phyloP scores from a whole-genome alignment of 2,888 invertebrate species.

The Tribolium freemani region DNA sequence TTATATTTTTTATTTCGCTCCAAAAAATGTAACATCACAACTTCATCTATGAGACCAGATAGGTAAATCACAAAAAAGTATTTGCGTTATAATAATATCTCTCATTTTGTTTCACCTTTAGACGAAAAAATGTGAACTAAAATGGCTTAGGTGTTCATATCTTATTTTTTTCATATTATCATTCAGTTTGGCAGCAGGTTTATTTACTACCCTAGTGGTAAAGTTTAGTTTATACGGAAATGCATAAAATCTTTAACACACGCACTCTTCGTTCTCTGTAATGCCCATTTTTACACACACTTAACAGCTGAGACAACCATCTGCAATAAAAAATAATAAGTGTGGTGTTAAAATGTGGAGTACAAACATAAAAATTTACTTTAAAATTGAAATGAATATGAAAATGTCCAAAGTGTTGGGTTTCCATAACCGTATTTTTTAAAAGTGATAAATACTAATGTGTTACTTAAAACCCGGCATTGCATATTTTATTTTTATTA shows the following conservation, averaged over 20 bases:
- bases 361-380: background rate
- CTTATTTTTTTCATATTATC: background rate
- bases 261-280: background rate
- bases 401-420: background rate
- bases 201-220: background rate
- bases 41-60: too few species aligned
- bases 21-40: too few species aligned
- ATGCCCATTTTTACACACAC: background rate
- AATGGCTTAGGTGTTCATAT: too few species aligned
- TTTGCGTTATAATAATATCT: too few species aligned
- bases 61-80: too few species aligned
- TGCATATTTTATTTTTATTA: constrained; percentile 8
- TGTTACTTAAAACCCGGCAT: background rate
- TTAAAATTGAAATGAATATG: background rate
- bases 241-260: background rate
- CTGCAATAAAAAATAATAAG: background rate
- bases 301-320: background rate
- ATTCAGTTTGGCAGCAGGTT: background rate
- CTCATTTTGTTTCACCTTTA: too few species aligned
- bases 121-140: too few species aligned
- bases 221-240: background rate
- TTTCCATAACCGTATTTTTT: background rate
- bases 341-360: background rate
- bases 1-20: too few species aligned
- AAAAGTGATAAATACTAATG: background rate